Percentiles rank a stretch among this genome's conserved stretches.
These are phyloP conservation scores for Tribolium castaneum DNA, from an alignment of 1,140 invertebrate species.

Conservation along the genomic window DNA sequence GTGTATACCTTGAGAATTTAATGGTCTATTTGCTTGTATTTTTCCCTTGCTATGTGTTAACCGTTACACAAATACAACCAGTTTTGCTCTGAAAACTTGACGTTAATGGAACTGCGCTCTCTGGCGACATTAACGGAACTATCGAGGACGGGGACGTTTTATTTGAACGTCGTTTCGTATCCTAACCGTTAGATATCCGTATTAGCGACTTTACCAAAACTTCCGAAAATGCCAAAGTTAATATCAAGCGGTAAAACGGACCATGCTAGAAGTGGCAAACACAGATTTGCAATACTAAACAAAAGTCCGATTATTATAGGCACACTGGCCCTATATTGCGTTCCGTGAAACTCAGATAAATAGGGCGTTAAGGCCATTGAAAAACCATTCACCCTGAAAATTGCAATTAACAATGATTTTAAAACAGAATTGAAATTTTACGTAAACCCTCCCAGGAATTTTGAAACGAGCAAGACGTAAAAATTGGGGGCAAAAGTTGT, in stretches of 20 bases:
- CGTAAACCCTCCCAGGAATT: conserved; percentile 83
- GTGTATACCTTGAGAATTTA: too few species aligned
- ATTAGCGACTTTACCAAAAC: not conserved
- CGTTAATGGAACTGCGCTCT: too few species aligned
- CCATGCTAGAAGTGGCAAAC: conserved; percentile 59
- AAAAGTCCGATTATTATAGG: not conserved
- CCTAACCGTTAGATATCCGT: conserved; percentile 8
- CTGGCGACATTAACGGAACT: too few species aligned
- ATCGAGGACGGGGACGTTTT: too few species aligned
- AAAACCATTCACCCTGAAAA: conserved; percentile 73
- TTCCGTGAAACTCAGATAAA: conserved; percentile 72
- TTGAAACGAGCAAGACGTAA: conserved; percentile 74
- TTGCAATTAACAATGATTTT: not conserved
- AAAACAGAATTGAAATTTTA: conserved; percentile 65
- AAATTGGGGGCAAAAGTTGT: conserved; percentile 78
- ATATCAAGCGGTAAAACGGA: conserved; percentile 65
- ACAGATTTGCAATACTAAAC: not conserved
- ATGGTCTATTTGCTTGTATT: too few species aligned
- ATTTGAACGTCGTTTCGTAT: too few species aligned
- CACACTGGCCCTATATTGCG: conserved; percentile 69
- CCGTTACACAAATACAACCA: too few species aligned
- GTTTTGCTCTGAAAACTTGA: too few species aligned
- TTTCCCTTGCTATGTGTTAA: too few species aligned
- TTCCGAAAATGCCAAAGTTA: conserved; percentile 38
- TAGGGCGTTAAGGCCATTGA: conserved; percentile 75